Percentiles rank a stretch among this genome's conserved stretches.
phyloP scores from a whole-genome alignment of 2,888 invertebrate species.

The Agrochola circellaris region DNA sequence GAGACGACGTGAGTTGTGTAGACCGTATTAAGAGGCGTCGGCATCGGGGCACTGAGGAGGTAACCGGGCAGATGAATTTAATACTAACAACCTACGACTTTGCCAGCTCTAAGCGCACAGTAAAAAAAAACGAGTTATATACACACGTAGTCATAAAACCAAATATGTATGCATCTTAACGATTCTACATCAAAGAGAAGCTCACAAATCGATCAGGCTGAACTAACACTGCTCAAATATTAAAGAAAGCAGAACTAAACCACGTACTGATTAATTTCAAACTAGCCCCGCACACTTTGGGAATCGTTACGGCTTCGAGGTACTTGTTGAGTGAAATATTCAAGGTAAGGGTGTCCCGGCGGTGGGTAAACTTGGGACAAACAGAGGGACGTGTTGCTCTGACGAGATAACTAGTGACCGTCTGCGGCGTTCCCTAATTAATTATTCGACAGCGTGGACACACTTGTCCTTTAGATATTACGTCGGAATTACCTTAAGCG shows the following conservation, averaged over 20 bases:
- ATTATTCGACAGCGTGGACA: constrained; percentile 61
- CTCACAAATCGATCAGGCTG: constrained; percentile 25
- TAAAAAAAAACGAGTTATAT: not conserved
- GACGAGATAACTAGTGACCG: constrained; percentile 64
- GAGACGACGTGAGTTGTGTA: too few species aligned
- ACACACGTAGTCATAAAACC: constrained; percentile 32
- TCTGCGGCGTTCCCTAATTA: constrained; percentile 55
- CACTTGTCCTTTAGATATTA: constrained; percentile 49
- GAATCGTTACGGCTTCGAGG: constrained; percentile 53
- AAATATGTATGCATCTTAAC: constrained; percentile 29
- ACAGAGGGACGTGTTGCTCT: constrained; percentile 59
- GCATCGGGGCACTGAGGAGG: too few species aligned
- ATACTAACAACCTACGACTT: too few species aligned
- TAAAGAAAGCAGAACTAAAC: constrained; percentile 51
- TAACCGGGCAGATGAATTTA: too few species aligned
- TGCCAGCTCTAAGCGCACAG: too few species aligned
- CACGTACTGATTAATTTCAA: constrained; percentile 62
- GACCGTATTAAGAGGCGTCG: too few species aligned
- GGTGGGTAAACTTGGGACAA: constrained; percentile 62
- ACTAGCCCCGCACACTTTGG: constrained; percentile 53
- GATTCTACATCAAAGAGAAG: constrained; percentile 36
- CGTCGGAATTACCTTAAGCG: constrained; percentile 36
- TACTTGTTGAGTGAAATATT: constrained; percentile 71
- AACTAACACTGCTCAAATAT: constrained; percentile 49
- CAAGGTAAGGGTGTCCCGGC: constrained; percentile 63